phyloP scores from a whole-genome alignment of 2,113 vertebrate genomes.

The Malaclemys terrapin region DNA sequence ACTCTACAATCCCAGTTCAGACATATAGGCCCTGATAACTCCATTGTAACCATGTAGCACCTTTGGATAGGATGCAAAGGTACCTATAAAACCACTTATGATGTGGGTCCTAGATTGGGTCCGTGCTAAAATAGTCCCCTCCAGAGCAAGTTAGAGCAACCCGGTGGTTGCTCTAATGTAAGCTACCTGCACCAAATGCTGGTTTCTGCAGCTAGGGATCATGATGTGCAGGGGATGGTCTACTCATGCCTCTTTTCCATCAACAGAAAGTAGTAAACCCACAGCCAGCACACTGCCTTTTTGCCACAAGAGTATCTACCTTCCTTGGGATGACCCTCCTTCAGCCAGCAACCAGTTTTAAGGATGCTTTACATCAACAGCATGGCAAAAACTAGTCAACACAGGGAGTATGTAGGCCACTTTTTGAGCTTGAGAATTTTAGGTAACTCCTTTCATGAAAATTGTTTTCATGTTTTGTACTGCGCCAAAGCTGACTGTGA shows the following conservation, averaged over 20 bases:
- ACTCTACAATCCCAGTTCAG: no score
- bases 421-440: neutral
- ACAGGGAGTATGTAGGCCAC: neutral
- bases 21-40: neutral
- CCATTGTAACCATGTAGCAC: neutral
- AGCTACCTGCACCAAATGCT: slow-evolving; percentile 31
- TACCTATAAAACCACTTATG: no score
- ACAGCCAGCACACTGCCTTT: neutral
- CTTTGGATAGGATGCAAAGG: no score
- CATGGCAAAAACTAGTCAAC: neutral
- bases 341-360: neutral
- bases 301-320: neutral
- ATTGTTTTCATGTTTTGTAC: no score
- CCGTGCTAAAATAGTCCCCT: neutral
- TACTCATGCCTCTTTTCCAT: neutral
- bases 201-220: slow-evolving; percentile 23
- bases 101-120: no score
- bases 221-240: neutral
- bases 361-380: no score
- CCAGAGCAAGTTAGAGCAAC: neutral
- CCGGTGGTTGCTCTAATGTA: slow-evolving; percentile 21
- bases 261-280: neutral
- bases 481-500: no score
- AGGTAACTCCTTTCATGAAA: neutral
- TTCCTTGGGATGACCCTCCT: neutral